A percentile compares a stretch with the other conserved stretches of the same genome.
Evolutionary conservation across 2,888 invertebrate species (phyloP).

Genomic region (Apamea sordens): DNA sequence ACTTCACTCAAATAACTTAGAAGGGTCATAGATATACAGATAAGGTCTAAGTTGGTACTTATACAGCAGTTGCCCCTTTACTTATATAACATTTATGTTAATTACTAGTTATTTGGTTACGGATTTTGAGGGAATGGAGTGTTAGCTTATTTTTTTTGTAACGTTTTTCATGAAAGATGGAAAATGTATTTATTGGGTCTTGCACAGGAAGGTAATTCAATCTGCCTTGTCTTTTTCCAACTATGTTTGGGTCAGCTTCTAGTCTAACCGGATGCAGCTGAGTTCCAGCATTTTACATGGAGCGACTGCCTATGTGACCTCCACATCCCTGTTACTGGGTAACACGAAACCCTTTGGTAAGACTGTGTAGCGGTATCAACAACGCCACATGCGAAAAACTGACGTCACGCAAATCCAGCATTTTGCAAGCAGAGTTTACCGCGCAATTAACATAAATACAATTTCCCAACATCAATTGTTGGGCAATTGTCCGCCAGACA

Average conservation of each 20-base stretch:
- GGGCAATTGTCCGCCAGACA: too few species aligned
- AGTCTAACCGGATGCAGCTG: background rate
- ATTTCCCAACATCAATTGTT: too few species aligned
- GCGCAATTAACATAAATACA: too few species aligned
- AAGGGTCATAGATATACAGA: constrained; percentile 58
- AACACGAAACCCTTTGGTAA: too few species aligned
- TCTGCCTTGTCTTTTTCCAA: too few species aligned
- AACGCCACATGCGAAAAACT: too few species aligned
- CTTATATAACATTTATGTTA: constrained; percentile 55
- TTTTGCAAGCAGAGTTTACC: too few species aligned
- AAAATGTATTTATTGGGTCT: background rate
- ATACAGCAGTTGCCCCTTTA: constrained; percentile 38
- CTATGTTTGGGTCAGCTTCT: background rate
- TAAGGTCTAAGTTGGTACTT: constrained; percentile 56
- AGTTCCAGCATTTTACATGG: background rate
- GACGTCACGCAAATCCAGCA: too few species aligned
- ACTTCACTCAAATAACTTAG: constrained; percentile 64
- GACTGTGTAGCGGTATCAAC: too few species aligned
- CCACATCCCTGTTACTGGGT: too few species aligned
- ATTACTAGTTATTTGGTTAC: constrained; percentile 39
- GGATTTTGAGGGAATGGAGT: constrained; percentile 20
- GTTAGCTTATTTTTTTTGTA: background rate
- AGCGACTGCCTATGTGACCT: too few species aligned
- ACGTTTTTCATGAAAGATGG: background rate
- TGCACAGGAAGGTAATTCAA: background rate